Evolutionary conservation across 2,797 vertebrate genomes (phyloP).

Genomic region (Brachymystax lenok): DNA sequence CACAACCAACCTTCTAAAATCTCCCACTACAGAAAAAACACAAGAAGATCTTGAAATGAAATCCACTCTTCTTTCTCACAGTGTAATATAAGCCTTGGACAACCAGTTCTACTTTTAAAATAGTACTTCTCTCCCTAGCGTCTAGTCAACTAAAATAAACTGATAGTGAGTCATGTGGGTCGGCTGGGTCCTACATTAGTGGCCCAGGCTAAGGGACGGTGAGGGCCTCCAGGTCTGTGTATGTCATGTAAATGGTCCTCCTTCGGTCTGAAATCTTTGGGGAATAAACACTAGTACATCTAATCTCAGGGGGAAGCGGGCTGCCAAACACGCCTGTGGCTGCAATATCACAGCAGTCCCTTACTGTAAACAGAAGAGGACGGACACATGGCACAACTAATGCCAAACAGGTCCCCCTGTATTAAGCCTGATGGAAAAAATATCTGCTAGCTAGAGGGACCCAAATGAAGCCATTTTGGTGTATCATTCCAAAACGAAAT

Average conservation of each 20-base stretch:
- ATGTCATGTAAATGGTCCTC: constrained; percentile 34
- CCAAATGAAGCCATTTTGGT: neutral
- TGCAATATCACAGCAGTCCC: neutral
- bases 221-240: constrained; percentile 17
- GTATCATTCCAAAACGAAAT: neutral
- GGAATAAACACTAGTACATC: constrained; percentile 28
- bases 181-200: neutral
- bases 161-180: neutral
- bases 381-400: neutral
- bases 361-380: neutral
- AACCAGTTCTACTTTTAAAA: neutral
- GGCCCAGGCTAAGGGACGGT: constrained; percentile 11
- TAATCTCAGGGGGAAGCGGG: neutral
- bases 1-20: neutral
- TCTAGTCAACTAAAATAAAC: neutral
- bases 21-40: neutral
- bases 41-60: neutral
- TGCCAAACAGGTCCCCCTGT: neutral
- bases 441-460: neutral
- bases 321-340: neutral
- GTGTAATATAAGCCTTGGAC: neutral
- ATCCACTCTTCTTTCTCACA: neutral
- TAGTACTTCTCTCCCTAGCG: neutral
- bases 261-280: constrained; percentile 4
- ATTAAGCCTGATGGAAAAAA: neutral